These are phyloP conservation scores for Emydoidea blandingii DNA, from an alignment of 2,797 vertebrate species.

Conservation along the genomic window DNA sequence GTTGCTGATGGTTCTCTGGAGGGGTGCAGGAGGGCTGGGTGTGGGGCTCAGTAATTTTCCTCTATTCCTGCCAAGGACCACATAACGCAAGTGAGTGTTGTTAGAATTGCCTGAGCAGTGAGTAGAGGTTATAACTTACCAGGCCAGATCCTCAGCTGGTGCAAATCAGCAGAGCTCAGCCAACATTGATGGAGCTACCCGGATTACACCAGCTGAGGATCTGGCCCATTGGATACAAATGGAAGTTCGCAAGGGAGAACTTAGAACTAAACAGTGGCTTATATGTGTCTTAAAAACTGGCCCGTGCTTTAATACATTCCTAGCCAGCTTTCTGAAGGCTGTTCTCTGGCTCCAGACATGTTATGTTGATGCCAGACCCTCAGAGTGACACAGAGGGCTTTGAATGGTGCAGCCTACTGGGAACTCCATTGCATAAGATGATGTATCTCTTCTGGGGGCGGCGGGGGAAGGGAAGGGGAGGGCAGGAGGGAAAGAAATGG, in stretches of 20 bases:
- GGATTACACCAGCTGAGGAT: not conserved
- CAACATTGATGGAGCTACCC: not conserved
- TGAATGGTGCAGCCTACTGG: no score
- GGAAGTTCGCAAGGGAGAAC: not conserved
- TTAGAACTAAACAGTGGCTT: not conserved
- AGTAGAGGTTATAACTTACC: not conserved
- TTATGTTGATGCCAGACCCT: not conserved
- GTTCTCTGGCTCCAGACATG: not conserved
- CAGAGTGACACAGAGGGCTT: not conserved
- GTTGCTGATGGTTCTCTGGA: no score
- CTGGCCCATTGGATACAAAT: not conserved
- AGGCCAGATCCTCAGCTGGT: not conserved
- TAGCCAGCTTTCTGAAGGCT: not conserved
- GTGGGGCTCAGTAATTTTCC: no score
- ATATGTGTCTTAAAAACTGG: no score
- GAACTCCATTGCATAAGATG: not conserved
- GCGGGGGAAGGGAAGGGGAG: not conserved
- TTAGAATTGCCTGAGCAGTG: not conserved
- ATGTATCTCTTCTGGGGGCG: not conserved
- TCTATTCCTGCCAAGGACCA: not conserved
- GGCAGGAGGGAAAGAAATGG: not conserved
- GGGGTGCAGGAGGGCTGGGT: no score
- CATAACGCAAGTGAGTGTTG: not conserved
- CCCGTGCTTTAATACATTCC: not conserved
- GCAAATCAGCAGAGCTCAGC: not conserved